phyloP scores from a whole-genome alignment of 2,888 invertebrate species.

The Drosophila infuscata region DNA sequence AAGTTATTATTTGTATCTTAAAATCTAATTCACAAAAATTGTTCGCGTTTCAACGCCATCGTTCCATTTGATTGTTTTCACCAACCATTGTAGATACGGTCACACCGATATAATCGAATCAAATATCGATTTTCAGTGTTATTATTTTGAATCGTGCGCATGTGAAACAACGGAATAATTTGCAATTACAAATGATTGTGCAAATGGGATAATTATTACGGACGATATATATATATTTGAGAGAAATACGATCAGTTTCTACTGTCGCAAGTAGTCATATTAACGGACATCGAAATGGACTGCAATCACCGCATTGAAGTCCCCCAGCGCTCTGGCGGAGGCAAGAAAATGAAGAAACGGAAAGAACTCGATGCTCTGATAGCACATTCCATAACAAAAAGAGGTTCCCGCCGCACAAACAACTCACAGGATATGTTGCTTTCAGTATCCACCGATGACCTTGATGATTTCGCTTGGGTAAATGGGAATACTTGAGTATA shows the following conservation, averaged over 20 bases:
- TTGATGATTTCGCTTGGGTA: constrained; percentile 86
- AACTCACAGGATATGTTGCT: constrained; percentile 87
- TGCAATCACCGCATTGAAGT: constrained; percentile 88
- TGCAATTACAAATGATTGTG: constrained; percentile 4
- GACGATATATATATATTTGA: not conserved
- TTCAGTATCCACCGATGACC: constrained; percentile 88
- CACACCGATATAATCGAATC: constrained; percentile 6
- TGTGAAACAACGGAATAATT: constrained; percentile 7
- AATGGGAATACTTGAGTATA: constrained; percentile 20
- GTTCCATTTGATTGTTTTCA: constrained; percentile 2
- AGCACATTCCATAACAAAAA: constrained; percentile 85
- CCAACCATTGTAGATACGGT: not conserved
- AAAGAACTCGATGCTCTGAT: constrained; percentile 91
- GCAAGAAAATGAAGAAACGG: constrained; percentile 92
- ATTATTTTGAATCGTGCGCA: constrained; percentile 29
- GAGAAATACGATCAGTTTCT: not conserved
- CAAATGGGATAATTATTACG: not conserved
- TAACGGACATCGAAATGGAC: constrained; percentile 84
- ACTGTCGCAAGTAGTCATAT: constrained; percentile 1
- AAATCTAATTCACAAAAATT: not conserved
- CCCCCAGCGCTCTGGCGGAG: constrained; percentile 86
- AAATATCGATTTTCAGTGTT: constrained; percentile 10
- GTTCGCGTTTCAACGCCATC: not conserved
- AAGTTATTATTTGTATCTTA: not conserved
- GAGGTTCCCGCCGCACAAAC: constrained; percentile 65